Evolutionary conservation across 2,888 invertebrate species (phyloP), one percentile per base, ranked within the genome.

Genomic region (Drosophila lutescens): DNA sequence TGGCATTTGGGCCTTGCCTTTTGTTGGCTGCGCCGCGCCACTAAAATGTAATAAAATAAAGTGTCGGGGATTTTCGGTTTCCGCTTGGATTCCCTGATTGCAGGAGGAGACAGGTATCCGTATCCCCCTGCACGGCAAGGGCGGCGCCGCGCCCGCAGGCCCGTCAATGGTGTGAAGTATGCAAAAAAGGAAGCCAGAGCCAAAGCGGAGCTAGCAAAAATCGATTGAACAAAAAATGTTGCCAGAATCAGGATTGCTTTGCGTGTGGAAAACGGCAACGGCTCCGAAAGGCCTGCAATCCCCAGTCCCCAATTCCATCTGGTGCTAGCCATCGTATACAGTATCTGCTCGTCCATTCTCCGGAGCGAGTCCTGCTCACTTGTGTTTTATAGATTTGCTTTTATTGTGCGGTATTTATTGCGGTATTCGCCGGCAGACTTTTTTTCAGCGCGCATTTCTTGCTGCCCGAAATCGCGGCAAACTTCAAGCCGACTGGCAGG

Each of bases 31-130:
- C 47, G 20, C 59, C 46, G 57, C 58, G 66, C 69, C 68, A 77
- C 76, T 77, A 79, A 83, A 87, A 79, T 80, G 86, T 86, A 86
- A 88, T 88, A 87, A 86, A 88, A 88, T 85, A 86, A 88, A 89
- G 85, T 89, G 86, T 86, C 80, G 74, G 72, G 79, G 74, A 85
- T 81, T 83, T 57, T 80, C 50, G 71, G 62, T 67, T 75, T 77
- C 68, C 73, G 53, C 74, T 73, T 47, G 51, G 60, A 62, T 69
- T 63, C 68, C 23, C 36, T 63, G 73, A 79, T 70, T 78, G 73
- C 59, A 55, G 32, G 23, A 47, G 47, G 56, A 36, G 51, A 65
- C 44, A 13, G 44, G 47, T 46, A 41, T 46, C 38, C 34, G 62
- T 30, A 50, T 65, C 36, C 38, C 23, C 58, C 57, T 26, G 53